phyloP scores from a whole-genome alignment of 2,888 invertebrate species.

The Leucophenga maculata region DNA sequence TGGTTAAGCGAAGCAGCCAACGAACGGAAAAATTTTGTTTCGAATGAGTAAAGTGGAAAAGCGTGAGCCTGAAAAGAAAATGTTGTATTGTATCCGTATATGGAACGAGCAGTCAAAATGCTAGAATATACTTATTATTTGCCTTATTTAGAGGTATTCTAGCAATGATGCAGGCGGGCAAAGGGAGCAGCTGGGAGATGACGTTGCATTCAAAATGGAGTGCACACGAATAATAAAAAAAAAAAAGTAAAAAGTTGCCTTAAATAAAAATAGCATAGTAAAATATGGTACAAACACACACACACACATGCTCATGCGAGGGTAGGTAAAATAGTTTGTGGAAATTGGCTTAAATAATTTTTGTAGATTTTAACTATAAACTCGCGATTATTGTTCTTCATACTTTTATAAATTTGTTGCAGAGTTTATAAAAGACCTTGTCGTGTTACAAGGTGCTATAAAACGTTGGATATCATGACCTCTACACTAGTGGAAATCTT shows the following conservation, averaged over 20 bases:
- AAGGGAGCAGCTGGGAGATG: not conserved
- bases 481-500: too few relatives aligned
- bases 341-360: not conserved
- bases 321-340: too few relatives aligned
- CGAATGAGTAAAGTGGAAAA: conserved; percentile 16
- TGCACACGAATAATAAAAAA: conserved; percentile 19
- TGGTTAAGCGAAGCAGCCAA: conserved; percentile 9
- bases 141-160: conserved; percentile 15
- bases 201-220: conserved; percentile 17
- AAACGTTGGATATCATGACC: too few relatives aligned
- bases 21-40: not conserved
- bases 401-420: too few relatives aligned
- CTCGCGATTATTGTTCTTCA: too few relatives aligned
- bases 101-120: not conserved
- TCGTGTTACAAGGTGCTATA: too few relatives aligned
- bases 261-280: conserved; percentile 49
- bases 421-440: too few relatives aligned
- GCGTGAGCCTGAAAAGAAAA: conserved; percentile 24
- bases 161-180: not conserved
- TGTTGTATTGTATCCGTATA: conserved; percentile 23
- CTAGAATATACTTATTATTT: not conserved
- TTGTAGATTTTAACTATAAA: too few relatives aligned
- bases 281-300: conserved; percentile 49
- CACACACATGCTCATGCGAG: conserved; percentile 21
- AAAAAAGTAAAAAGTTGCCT: conserved; percentile 29